Percentiles rank a stretch among this genome's conserved stretches.
These are phyloP conservation scores for Enchytraeus crypticus DNA, from an alignment of 2,888 invertebrate species.

Conservation along the genomic window DNA sequence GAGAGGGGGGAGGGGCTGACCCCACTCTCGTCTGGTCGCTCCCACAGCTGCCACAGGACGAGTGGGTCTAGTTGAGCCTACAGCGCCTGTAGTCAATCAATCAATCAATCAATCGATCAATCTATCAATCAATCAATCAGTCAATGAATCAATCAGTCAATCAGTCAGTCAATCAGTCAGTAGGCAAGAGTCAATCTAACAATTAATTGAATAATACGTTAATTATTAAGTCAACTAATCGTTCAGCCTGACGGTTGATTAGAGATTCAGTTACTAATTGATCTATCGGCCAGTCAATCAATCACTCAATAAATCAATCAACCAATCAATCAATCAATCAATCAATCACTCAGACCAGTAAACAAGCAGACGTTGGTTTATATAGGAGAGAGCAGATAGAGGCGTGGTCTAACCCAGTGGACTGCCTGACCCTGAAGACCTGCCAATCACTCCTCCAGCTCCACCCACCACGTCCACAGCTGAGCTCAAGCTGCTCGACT, in stretches of 20 bases:
- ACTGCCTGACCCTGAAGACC: background rate
- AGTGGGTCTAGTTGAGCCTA: background rate
- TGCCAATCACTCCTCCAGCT: background rate
- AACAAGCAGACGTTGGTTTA: too few species aligned
- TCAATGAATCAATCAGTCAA: too few species aligned
- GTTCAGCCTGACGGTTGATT: too few species aligned
- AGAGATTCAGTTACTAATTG: too few species aligned
- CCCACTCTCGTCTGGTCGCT: conserved; percentile 15
- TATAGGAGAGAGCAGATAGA: background rate
- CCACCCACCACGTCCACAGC: background rate
- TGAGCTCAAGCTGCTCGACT: background rate
- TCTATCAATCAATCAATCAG: too few species aligned
- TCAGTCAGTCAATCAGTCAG: too few species aligned
- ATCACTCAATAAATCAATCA: too few species aligned
- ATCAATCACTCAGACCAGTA: too few species aligned
- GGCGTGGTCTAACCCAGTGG: too few species aligned
- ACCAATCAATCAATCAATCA: too few species aligned
- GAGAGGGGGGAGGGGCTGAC: background rate
- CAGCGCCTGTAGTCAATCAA: too few species aligned
- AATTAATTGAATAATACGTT: background rate
- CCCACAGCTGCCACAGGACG: conserved; percentile 18
- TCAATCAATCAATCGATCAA: too few species aligned
- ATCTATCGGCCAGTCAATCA: background rate
- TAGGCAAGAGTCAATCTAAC: background rate
- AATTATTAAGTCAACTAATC: background rate